Evolutionary conservation across 1,140 invertebrate genomes (phyloP), one percentile per base, ranked within the genome.

Genomic region (Drosophila mojavensis): DNA sequence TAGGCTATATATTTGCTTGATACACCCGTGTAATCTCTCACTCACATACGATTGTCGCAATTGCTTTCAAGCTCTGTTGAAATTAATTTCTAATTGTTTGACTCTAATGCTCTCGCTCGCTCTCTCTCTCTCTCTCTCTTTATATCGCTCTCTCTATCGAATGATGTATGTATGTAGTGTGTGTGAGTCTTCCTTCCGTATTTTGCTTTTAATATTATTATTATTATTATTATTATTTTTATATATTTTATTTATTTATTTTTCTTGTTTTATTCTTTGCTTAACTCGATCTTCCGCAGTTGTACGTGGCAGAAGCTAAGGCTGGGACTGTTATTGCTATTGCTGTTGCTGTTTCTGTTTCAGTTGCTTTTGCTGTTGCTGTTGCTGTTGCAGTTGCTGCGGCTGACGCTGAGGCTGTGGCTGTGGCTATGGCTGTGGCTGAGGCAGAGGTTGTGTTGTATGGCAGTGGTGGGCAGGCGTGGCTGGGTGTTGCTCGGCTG

Each of bases 41-140:
- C 67, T 70, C 73, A 65, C 73, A 75, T 48, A 71, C 73, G 67
- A 74, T 69, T 74, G 71, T 74, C 71, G 53, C 71, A 54, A 62
- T 73, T 68, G 64, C 70, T 73, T 61, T 41, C 20, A 73, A 73
- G 50, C 55, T 67, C 64, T 6, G 30, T 45, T n/a, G 36, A 63
- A 39, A 33, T 33, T 24, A 17, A 11, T 17, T 48, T 48, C 45
- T 58, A 58, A 45, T 33, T 48, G 11, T 17, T 24, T 58, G 24
- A 11, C 43, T 20, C 30, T 45, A 36, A 39, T 36, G 26, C 28
- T 30, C 5, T 24, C 20, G 20, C 28, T 5, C 28, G 28, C 28
- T 30, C 28, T 30, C 28, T 9, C 28, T 33, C 30, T 33, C 30
- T 33, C 28, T 9, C 33, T 33, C 33, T 30, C 28, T 30, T 30